phyloP scores from a whole-genome alignment of 1,140 invertebrate genomes.

The Drosophila kanapiae region DNA sequence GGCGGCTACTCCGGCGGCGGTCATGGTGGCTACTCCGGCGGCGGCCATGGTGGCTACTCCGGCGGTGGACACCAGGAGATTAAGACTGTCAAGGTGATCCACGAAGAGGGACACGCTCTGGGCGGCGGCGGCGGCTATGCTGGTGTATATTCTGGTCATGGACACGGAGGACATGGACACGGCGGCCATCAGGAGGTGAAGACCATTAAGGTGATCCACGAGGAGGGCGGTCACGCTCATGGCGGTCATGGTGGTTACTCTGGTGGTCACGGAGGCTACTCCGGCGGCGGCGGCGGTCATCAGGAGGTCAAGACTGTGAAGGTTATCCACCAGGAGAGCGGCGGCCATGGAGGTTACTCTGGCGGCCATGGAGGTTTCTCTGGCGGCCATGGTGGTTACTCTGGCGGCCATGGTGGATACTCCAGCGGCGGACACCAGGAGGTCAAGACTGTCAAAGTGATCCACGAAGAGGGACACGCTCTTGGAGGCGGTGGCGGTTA shows the following conservation, averaged over 20 bases:
- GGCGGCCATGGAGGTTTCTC: slow-evolving; percentile 29
- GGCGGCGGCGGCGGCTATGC: slow-evolving; percentile 48
- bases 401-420: slow-evolving; percentile 26
- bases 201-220: slow-evolving; percentile 62
- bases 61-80: slow-evolving; percentile 62
- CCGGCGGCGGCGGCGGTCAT: slow-evolving; percentile 48
- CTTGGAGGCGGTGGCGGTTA: slow-evolving; percentile 46
- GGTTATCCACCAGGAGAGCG: slow-evolving; percentile 57
- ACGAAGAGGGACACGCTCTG: slow-evolving; percentile 53
- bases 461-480: slow-evolving; percentile 58
- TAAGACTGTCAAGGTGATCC: slow-evolving; percentile 71
- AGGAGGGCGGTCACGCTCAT: slow-evolving; percentile 46
- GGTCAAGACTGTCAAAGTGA: slow-evolving; percentile 69
- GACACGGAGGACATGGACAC: slow-evolving; percentile 26
- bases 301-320: slow-evolving; percentile 62
- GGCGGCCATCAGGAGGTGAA: slow-evolving; percentile 63
- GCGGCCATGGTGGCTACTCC: slow-evolving; percentile 49
- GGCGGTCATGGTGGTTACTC: slow-evolving; percentile 24
- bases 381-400: slow-evolving; percentile 14
- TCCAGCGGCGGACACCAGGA: slow-evolving; percentile 52
- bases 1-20: slow-evolving; percentile 44
- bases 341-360: slow-evolving; percentile 33
- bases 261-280: slow-evolving; percentile 36
- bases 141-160: slow-evolving; percentile 47
- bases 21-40: slow-evolving; percentile 16